Percentiles rank a stretch among this genome's conserved stretches.
These are phyloP conservation scores for Drosophila rufa DNA, from an alignment of 1,140 invertebrate species.

Conservation along the genomic window DNA sequence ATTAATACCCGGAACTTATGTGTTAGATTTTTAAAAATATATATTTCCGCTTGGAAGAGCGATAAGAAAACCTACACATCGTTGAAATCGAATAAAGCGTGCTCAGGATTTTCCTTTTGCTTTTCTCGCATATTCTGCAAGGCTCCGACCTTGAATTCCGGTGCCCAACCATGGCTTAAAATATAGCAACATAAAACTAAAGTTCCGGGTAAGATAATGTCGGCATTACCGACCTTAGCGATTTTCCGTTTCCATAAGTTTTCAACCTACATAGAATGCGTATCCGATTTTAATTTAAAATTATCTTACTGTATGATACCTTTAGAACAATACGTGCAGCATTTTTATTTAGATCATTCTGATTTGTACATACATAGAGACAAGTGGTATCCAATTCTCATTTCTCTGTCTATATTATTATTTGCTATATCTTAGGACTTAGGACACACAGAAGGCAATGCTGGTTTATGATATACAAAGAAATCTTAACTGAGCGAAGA, in stretches of 20 bases:
- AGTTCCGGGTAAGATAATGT: not conserved
- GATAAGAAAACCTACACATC: too few species aligned
- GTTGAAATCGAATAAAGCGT: too few species aligned
- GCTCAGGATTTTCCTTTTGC: too few species aligned
- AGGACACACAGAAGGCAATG: slow-evolving; percentile 40
- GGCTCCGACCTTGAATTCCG: too few species aligned
- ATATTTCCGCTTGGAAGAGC: not conserved
- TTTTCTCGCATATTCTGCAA: too few species aligned
- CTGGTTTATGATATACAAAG: slow-evolving; percentile 30
- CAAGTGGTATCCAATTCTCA: slow-evolving; percentile 5
- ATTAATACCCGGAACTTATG: not conserved
- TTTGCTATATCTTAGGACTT: slow-evolving; percentile 24
- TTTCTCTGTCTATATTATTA: slow-evolving; percentile 1
- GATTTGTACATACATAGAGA: slow-evolving; percentile 56
- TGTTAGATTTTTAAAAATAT: not conserved
- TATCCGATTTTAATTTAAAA: not conserved
- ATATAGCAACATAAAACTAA: not conserved
- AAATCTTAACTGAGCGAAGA: slow-evolving; percentile 16
- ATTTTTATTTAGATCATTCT: slow-evolving; percentile 24
- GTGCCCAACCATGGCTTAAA: not conserved
- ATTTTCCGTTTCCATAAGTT: slow-evolving; percentile 3
- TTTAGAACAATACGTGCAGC: slow-evolving; percentile 22
- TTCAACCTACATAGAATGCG: not conserved
- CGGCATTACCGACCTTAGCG: slow-evolving; percentile 2
- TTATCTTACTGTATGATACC: slow-evolving; percentile 24